Base-by-base conservation (phyloP, 2,888 invertebrate species). In the Erebia palarica region DNA sequence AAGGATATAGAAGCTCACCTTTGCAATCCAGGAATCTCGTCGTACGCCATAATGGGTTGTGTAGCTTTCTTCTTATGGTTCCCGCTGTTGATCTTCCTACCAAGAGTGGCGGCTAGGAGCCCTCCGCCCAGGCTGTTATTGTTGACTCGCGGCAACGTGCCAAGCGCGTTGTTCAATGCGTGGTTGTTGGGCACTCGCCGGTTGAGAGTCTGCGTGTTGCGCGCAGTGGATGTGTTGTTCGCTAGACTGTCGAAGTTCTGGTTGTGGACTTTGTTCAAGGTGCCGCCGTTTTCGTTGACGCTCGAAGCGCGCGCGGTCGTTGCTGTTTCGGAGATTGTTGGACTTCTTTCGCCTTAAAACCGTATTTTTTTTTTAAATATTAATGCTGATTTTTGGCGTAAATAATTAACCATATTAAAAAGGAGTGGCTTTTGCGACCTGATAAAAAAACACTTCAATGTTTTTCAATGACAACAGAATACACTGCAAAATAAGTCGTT, bases 241-340 rank as follows among this genome's bases (percentile, higher is more conserved):
- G 82, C 82, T 66, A 83, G 80, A 0, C 80, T 77, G 75, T 91
- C 89, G 80, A 85, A 88, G 70, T 85, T 84, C 42, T 81, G 80
- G 77, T 91, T 91, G 81, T 91, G 89, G 8, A 90, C 80, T 77
- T 92, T 91, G 83, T 91, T 90, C 1, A 90, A 77, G 0, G 89
- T 89, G 0, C 87, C 84, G 51, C 84, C 85, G 75, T 90, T 91
- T 61, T 92, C 92, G 79, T 94, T 94, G 71, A 95, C 94, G 83
- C 96, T 96, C 0, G 96, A 96, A 0, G 97, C 96, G 60, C 97
- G 94, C 0, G 96, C 96, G 0, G 97, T 97, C 0, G 97, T 97
- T 0, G 96, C 97, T 0, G 96, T 96, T 81, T 97, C 97, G 0
- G 97, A 97, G 78, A 97, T 95, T 0, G 96, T 96, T 16, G 97